Evolutionary conservation across 2,888 invertebrate species (phyloP).

Genomic region (Laothoe populi): DNA sequence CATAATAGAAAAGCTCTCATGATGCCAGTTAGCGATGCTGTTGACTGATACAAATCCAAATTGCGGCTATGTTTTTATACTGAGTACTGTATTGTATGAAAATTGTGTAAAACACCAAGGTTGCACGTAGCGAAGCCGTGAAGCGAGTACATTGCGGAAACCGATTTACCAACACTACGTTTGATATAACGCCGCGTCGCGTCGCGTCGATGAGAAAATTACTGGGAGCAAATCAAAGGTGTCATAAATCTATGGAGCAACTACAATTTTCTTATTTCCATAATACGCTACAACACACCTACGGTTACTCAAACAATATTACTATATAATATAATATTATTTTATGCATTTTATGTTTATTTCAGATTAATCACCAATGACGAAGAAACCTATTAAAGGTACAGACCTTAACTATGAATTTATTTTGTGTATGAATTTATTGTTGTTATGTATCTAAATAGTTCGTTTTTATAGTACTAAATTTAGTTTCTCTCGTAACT

Average conservation of each 20-base stretch:
- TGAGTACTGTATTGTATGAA: conserved; percentile 67
- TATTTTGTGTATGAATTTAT: too few species aligned
- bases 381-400: too few species aligned
- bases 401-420: too few species aligned
- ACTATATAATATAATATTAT: too few species aligned
- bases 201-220: conserved; percentile 2
- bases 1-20: conserved; percentile 72
- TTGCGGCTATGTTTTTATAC: conserved; percentile 74
- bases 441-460: too few species aligned
- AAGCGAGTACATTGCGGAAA: conserved; percentile 66
- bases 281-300: neutral
- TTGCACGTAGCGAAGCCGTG: conserved; percentile 61
- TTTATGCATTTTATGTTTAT: neutral
- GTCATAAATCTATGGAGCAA: too few species aligned
- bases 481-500: too few species aligned
- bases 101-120: conserved; percentile 81
- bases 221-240: neutral
- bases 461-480: too few species aligned
- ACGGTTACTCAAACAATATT: too few species aligned
- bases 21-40: conserved; percentile 58
- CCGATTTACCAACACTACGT: conserved; percentile 63
- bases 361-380: too few species aligned
- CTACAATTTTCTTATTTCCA: neutral
- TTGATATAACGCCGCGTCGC: conserved; percentile 5
- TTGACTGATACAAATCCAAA: conserved; percentile 67